Evolutionary conservation across 1,140 invertebrate species (phyloP).

Genomic region (Maconellicoccus hirsutus): DNA sequence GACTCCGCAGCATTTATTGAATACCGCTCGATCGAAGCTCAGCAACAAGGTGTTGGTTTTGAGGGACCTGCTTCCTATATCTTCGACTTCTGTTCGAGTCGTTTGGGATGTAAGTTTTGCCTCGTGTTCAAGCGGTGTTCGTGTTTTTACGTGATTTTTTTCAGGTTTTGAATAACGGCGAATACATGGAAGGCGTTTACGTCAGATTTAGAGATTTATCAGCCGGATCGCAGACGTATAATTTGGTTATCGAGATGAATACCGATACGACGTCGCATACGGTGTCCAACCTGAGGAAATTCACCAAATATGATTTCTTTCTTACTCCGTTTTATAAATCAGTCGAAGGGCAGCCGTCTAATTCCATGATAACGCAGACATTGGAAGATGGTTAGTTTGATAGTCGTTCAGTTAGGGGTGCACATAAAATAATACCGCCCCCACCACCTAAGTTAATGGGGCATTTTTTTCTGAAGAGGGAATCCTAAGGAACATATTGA

Average conservation of each 20-base stretch:
- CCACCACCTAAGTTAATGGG: no score
- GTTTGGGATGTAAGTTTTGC: constrained; percentile 50
- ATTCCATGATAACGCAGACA: constrained; percentile 54
- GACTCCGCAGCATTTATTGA: constrained; percentile 63
- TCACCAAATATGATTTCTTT: constrained; percentile 77
- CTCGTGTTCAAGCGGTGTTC: no score
- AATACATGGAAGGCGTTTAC: constrained; percentile 76
- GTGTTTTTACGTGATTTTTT: not conserved
- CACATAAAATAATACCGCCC: not conserved
- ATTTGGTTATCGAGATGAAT: constrained; percentile 55
- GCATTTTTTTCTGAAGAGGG: no score
- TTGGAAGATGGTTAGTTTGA: constrained; percentile 53
- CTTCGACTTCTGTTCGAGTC: constrained; percentile 67
- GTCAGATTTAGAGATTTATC: constrained; percentile 77
- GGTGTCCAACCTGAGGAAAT: constrained; percentile 63
- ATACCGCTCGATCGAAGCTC: constrained; percentile 62
- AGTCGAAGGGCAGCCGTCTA: constrained; percentile 69
- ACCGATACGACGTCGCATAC: constrained; percentile 52
- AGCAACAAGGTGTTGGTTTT: constrained; percentile 71
- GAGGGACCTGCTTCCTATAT: constrained; percentile 59
- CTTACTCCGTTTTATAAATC: constrained; percentile 75
- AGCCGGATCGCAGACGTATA: constrained; percentile 46
- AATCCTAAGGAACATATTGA: no score
- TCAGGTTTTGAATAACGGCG: constrained; percentile 41
- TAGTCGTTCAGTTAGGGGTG: not conserved